A percentile compares a stretch with the other conserved stretches of the same genome.
These are phyloP conservation scores for Echinometra lucunter DNA, from an alignment of 53 echinoderm and acorn worm genomes.

Conservation along the genomic window DNA sequence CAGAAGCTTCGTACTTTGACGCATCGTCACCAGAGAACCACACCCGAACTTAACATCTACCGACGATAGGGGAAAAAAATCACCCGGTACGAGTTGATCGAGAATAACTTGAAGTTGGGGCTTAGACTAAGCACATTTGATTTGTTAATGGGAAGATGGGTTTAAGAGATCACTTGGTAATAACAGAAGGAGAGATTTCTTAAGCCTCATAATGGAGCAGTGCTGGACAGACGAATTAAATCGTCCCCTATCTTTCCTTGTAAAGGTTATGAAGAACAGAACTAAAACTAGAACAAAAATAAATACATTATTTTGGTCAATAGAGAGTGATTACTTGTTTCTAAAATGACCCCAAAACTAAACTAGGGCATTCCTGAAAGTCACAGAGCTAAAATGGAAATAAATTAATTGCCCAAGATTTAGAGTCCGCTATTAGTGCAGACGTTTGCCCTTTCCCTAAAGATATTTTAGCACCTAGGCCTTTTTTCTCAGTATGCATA, in stretches of 20 bases:
- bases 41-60: not conserved
- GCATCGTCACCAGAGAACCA: not conserved
- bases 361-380: not conserved
- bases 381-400: not conserved
- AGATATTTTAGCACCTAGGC: not conserved
- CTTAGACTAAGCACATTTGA: not conserved
- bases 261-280: not conserved
- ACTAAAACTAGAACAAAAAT: not conserved
- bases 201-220: not conserved
- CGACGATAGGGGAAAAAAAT: not conserved
- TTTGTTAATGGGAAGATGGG: slow-evolving; percentile 2
- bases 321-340: not conserved
- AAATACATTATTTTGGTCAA: not conserved
- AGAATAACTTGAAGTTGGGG: not conserved
- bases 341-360: not conserved
- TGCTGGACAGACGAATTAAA: not conserved
- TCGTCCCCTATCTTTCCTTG: not conserved
- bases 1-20: slow-evolving; percentile 3
- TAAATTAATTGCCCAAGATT: not conserved
- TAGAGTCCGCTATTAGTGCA: not conserved
- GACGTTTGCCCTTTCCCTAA: not conserved
- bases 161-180: not conserved
- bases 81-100: not conserved
- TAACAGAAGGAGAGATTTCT: not conserved
- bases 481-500: not conserved